Base-by-base conservation (phyloP, 2,888 invertebrate genomes). In the Heliconius erato region DNA sequence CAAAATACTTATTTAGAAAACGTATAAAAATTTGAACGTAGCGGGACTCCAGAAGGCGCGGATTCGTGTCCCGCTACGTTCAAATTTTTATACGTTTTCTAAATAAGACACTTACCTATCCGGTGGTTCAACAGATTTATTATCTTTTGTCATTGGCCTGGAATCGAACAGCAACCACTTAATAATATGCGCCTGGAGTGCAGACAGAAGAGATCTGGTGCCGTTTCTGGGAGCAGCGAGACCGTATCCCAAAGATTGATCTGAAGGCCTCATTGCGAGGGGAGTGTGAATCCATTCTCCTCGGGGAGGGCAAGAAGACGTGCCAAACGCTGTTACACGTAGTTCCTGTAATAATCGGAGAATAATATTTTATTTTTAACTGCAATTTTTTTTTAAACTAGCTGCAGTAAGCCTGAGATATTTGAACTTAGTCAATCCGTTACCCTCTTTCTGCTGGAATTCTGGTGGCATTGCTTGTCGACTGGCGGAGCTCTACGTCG, bases 281-380 rank as follows among this genome's bases (percentile, higher is more conserved):
- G 97, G 96, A 1, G 98, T 97, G 74, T 97, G 95, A 32, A 97
- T 93, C 98, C 98, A 98, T 91, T 98, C 98, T 0, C 97, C 97
- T 26, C 97, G 95, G n/a, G 97, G 97, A 3, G 97, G 97, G 82
- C 97, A 97, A 0, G 97, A 96, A 0, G 97, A 96, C 1, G 97
- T 97, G 3, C 97, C 97, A 88, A 98, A 98, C 11, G 97, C 96
- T 63, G 97, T 91, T 76, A 96, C 92, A 3, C 98, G 96, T 6
- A 98, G 92, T 67, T 97, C 97, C 97, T 97, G 86, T 1, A 86
- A 4, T n/a, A 44, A 35, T 26, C 23, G 11, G 23, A 76, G 23
- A 16, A 28, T 28, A 28, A 28, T 28, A 28, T 28, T 28, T 28
- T 28, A 28, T 28, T 28, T 28, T 28, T 28, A 28, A 28, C 28